Evolutionary conservation across 2,113 vertebrate genomes (phyloP), one percentile per base, ranked within the genome.

Genomic region (Lepidothrix coronata): DNA sequence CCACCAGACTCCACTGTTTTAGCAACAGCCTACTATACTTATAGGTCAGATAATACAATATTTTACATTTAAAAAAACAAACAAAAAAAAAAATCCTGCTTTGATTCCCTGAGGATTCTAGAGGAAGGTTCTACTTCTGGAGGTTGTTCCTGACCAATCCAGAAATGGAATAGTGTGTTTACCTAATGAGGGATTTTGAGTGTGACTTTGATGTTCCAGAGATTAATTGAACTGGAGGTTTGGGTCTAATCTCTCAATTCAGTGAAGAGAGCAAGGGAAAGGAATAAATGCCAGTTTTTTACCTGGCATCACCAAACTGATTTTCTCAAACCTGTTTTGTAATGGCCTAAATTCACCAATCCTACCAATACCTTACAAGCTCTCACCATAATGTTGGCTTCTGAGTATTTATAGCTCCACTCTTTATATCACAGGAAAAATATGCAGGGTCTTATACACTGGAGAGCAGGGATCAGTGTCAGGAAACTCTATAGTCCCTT

Each of bases 351-450:
- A 79, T 62, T 92, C 75, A 58, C 19, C 51, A 52, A n/a, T 51
- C 39, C 76, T 3, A 72, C n/a, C 9, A 16, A 55, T 70, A 80
- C 23, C 54, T 93, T 37, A n/a, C 22, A 70, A 88, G 39, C 68
- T 24, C 39, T 95, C 43, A 30, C 43, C 43, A 48, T 35, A 82
- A 78, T 9, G 21, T 77, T 73, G 51, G 61, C 59, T 76, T 73
- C 67, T 2, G 1, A 35, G 23, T 93, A 95, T 91, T 95, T 90
- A 80, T 88, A 95, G 49, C 41, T 95, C 66, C 27, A 23, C 43
- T 80, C 46, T 75, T 85, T 91, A 30, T 88, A 88, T 77, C 92
- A 91, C 55, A 91, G 39, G 79, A 92, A 83, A 93, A 84, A 46
- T 39, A 91, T 59, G 55, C 83, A 86, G 55, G 51, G 46, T 52